Evolutionary conservation across 1,140 invertebrate genomes (phyloP).

Genomic region (Drosophila tropicalis): DNA sequence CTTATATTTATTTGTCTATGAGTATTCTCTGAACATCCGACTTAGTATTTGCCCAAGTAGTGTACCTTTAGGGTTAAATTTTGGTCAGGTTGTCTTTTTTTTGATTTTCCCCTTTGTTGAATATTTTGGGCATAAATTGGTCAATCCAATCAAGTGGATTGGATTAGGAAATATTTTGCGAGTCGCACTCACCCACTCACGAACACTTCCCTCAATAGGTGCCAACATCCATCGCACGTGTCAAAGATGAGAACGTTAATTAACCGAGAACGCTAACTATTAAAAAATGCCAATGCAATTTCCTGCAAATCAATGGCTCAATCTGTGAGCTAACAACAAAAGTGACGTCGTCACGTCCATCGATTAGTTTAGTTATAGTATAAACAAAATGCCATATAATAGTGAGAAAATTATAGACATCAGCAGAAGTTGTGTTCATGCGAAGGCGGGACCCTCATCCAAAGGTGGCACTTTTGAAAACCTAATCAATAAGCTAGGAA

Average conservation of each 20-base stretch:
- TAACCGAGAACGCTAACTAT: constrained; percentile 29
- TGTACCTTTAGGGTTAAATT: constrained; percentile 58
- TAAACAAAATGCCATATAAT: constrained; percentile 3
- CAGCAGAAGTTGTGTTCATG: background rate
- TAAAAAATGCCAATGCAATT: constrained; percentile 5
- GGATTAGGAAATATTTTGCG: background rate
- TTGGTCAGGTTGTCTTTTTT: constrained; percentile 35
- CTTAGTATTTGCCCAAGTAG: constrained; percentile 40
- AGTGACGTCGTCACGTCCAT: background rate
- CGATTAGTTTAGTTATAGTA: constrained; percentile 13
- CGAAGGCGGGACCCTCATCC: background rate
- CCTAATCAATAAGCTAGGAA: background rate
- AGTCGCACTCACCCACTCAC: no score
- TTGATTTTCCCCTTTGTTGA: background rate
- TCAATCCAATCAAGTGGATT: background rate
- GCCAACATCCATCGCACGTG: background rate
- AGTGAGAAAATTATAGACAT: constrained; percentile 11
- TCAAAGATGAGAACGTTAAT: constrained; percentile 23
- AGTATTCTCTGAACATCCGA: constrained; percentile 36
- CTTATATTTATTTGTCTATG: background rate
- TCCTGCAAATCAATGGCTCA: constrained; percentile 28
- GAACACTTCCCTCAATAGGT: background rate
- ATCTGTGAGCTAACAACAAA: background rate
- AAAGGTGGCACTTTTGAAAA: background rate
- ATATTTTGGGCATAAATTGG: background rate